Percentiles rank a stretch among this genome's conserved stretches.
These are phyloP conservation scores for Alligator mississippiensis DNA, from an alignment of 2,113 vertebrate species.

Conservation along the genomic window DNA sequence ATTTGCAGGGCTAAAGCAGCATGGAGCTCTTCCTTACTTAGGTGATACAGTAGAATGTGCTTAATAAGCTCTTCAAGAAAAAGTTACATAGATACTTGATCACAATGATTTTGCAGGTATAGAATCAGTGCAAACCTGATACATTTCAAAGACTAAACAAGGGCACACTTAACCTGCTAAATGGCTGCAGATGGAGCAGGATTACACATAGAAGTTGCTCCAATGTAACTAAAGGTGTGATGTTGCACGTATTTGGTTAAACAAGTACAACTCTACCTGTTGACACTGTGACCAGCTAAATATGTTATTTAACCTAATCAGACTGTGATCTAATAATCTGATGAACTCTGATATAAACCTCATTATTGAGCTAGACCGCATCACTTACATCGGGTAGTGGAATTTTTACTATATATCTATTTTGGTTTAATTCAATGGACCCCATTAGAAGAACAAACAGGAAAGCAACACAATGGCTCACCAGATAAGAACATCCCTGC, in stretches of 20 bases:
- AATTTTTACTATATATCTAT: not conserved
- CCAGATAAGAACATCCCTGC: not conserved
- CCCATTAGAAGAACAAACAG: not conserved
- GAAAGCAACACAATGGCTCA: not conserved
- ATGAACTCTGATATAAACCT: not conserved
- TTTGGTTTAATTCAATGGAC: not conserved
- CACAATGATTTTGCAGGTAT: constrained; percentile 27
- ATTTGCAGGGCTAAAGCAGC: not conserved
- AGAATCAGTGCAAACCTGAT: constrained; percentile 33
- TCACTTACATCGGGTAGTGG: not conserved
- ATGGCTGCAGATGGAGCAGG: not conserved
- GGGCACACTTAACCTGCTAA: not conserved
- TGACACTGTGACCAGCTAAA: too few species aligned
- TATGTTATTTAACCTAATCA: too few species aligned
- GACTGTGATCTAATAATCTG: not conserved
- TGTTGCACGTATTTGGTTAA: not conserved
- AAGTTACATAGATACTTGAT: not conserved
- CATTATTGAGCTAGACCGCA: not conserved
- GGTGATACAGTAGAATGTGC: constrained; percentile 43
- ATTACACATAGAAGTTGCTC: not conserved
- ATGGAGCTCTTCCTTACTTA: constrained; percentile 28
- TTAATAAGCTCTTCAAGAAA: constrained; percentile 31
- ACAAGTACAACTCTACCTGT: not conserved
- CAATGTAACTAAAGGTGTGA: not conserved
- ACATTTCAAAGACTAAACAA: constrained; percentile 25